Percentiles rank a stretch among this genome's conserved stretches.
Conservation (phyloP, 2,113 vertebrate genomes). For the Dipodomys stephensi region DNA sequence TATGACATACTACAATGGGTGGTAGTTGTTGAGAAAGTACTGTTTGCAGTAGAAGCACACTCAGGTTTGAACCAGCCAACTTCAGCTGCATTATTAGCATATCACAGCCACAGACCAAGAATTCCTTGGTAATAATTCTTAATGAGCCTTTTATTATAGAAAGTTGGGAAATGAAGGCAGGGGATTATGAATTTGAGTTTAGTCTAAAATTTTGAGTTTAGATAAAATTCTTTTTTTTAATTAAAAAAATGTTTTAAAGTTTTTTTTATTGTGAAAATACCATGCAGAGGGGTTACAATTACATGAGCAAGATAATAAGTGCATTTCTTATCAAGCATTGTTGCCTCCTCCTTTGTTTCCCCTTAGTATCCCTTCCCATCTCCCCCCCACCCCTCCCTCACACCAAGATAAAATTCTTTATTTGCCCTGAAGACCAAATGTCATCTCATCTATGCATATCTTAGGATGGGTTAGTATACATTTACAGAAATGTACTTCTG, state of each 20-base stretch:
- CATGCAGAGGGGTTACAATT: too few relatives aligned
- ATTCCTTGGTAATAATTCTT: slow-evolving; percentile 23
- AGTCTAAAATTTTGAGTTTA: too few relatives aligned
- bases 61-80: neutral
- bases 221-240: neutral
- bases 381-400: too few relatives aligned
- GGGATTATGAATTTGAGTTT: too few relatives aligned
- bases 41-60: slow-evolving; percentile 24
- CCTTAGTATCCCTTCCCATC: too few relatives aligned
- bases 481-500: slow-evolving; percentile 15
- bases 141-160: slow-evolving; percentile 47
- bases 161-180: neutral
- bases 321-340: too few relatives aligned
- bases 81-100: neutral
- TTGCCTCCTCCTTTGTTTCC: too few relatives aligned
- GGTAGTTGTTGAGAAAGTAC: neutral
- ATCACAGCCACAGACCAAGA: neutral
- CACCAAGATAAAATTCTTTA: neutral
- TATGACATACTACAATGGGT: neutral
- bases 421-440: slow-evolving; percentile 43
- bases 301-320: too few relatives aligned
- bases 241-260: too few relatives aligned
- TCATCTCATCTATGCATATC: neutral
- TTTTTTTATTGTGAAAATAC: too few relatives aligned
- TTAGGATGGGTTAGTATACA: neutral